Evolutionary conservation across 2,113 vertebrate species (phyloP).

Genomic region (Acanthisitta chloris): DNA sequence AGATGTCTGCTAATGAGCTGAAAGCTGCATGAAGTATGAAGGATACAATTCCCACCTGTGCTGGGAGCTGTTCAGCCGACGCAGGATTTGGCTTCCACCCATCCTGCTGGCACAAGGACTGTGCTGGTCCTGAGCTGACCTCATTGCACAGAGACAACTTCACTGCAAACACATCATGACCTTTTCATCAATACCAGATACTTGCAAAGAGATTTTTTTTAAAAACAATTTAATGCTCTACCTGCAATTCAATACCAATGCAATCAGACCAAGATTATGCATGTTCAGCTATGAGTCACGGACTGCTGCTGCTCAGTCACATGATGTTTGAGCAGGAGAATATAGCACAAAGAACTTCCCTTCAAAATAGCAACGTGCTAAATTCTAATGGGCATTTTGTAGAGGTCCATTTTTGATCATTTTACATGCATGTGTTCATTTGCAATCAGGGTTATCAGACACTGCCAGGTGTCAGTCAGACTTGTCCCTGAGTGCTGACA

Average conservation of each 20-base stretch:
- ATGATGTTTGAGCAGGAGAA: background rate
- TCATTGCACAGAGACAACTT: background rate
- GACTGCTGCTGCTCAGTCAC: background rate
- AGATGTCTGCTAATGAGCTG: background rate
- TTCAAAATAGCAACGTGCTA: background rate
- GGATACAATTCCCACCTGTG: background rate
- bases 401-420: background rate
- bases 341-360: background rate
- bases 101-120: background rate
- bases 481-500: background rate
- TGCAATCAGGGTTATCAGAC: background rate
- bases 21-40: background rate
- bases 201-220: background rate
- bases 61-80: fast-evolving
- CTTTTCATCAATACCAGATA: conserved; percentile 31
- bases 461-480: background rate
- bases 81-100: background rate
- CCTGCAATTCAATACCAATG: conserved; percentile 15
- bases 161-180: background rate
- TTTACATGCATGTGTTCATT: background rate
- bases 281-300: background rate
- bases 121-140: background rate
- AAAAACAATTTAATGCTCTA: conserved; percentile 6
- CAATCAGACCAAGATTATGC: conserved; percentile 19
- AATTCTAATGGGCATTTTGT: background rate